phyloP scores from a whole-genome alignment of 2,797 vertebrate species.

The Nannoperca obscura region DNA sequence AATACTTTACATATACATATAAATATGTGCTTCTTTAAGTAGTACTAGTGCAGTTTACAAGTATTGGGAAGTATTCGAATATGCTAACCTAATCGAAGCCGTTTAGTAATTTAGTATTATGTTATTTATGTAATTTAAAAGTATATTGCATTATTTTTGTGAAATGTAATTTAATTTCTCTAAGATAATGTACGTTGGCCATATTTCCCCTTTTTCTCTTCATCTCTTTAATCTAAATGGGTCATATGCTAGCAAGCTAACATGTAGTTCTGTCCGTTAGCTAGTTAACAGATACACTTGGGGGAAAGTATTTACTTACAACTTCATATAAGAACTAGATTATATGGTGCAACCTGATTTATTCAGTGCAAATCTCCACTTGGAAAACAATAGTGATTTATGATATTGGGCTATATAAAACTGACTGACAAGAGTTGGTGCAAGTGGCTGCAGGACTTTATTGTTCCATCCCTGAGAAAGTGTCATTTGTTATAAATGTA shows the following conservation, averaged over 20 bases:
- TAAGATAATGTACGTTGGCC: neutral
- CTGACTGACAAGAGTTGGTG: neutral
- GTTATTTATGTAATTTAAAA: neutral
- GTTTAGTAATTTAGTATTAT: neutral
- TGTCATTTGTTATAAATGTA: neutral
- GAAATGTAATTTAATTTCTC: neutral
- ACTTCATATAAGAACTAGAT: neutral
- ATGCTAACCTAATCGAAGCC: neutral
- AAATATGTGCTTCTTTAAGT: neutral
- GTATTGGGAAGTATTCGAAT: neutral
- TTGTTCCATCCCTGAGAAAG: neutral
- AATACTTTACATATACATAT: neutral
- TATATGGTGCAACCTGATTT: no score
- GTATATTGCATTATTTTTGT: neutral
- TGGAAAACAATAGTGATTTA: neutral
- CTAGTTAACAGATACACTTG: neutral
- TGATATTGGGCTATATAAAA: no score
- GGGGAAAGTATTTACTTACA: neutral
- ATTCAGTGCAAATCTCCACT: neutral
- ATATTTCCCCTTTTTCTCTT: neutral
- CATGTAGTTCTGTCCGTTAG: neutral
- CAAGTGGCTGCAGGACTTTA: neutral
- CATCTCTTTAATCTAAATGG: neutral
- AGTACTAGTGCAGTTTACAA: neutral
- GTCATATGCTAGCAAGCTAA: neutral